A percentile compares a stretch with the other conserved stretches of the same genome.
Evolutionary conservation across 2,888 invertebrate species (phyloP).

Genomic region (Perizoma affinitatum): DNA sequence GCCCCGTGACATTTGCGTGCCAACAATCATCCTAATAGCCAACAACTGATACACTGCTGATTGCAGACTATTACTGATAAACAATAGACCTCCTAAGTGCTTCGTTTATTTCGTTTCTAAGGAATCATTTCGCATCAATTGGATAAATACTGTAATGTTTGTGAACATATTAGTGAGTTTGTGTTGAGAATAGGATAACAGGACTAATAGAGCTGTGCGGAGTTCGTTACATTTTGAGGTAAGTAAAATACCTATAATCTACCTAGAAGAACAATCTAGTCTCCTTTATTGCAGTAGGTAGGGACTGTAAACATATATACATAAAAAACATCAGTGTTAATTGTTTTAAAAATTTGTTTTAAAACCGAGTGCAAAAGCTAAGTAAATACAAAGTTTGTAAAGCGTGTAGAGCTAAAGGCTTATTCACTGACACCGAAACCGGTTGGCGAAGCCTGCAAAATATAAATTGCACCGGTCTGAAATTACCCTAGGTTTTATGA

Average conservation of each 20-base stretch:
- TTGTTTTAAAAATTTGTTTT: conserved; percentile 17
- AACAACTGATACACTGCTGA: conserved; percentile 45
- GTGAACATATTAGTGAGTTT: conserved; percentile 16
- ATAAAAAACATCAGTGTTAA: conserved; percentile 26
- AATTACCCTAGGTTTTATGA: conserved; percentile 73
- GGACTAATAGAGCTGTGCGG: conserved; percentile 7
- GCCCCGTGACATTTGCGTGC: conserved; percentile 67
- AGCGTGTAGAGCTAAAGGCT: conserved; percentile 46
- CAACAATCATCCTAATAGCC: conserved; percentile 47
- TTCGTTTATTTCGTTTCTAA: conserved; percentile 1
- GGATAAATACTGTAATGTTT: conserved; percentile 8
- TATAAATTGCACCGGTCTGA: conserved; percentile 69
- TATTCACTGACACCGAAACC: conserved; percentile 60
- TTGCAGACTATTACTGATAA: conserved; percentile 52
- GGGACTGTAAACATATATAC: neutral
- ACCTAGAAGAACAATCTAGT: no score
- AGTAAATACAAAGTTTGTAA: conserved; percentile 36
- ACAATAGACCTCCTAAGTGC: conserved; percentile 18
- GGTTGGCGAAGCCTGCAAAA: conserved; percentile 56
- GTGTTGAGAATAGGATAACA: conserved; percentile 1
- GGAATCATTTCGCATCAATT: neutral
- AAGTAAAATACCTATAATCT: conserved; percentile 4
- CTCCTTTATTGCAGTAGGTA: no score
- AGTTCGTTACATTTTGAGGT: conserved; percentile 15
- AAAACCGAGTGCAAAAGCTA: conserved; percentile 32